phyloP scores from a whole-genome alignment of 2,888 invertebrate genomes.

The Synanthedon andrenaeformis region DNA sequence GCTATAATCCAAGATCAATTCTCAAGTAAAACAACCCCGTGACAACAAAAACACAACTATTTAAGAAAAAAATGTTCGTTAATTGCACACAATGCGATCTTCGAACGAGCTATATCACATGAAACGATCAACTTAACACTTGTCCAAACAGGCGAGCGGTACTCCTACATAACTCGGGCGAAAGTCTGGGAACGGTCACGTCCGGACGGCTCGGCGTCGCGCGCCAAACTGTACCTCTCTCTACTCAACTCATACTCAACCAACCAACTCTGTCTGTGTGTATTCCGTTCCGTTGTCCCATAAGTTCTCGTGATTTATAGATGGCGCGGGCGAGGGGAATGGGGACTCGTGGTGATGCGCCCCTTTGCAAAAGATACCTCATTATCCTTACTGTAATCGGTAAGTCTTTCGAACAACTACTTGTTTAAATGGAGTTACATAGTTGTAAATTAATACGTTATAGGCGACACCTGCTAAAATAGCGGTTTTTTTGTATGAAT shows the following conservation, averaged over 20 bases:
- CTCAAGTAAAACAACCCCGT: too few relatives aligned
- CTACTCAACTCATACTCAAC: too few relatives aligned
- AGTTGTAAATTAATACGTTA: too few relatives aligned
- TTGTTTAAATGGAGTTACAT: constrained; percentile 45
- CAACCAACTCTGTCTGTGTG: constrained; percentile 7
- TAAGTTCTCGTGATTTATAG: constrained; percentile 45
- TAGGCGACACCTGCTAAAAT: too few relatives aligned
- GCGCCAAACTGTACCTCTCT: constrained; percentile 45
- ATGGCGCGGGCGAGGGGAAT: constrained; percentile 27
- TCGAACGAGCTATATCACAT: constrained; percentile 59
- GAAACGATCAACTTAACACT: constrained; percentile 68
- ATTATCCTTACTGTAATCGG: constrained; percentile 66
- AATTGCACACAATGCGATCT: constrained; percentile 63
- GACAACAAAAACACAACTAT: constrained; percentile 36
- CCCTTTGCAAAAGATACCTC: constrained; percentile 58
- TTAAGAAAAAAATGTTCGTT: constrained; percentile 52
- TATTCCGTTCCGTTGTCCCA: constrained; percentile 38
- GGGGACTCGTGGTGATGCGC: constrained; percentile 31
- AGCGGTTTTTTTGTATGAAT: too few relatives aligned
- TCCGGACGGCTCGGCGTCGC: constrained; percentile 38
- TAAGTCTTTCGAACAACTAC: constrained; percentile 59
- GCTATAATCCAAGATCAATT: constrained; percentile 18
- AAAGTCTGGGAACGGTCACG: constrained; percentile 23
- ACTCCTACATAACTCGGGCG: constrained; percentile 42
- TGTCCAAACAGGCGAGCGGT: constrained; percentile 53